Evolutionary conservation across 2,797 vertebrate species (phyloP).

Genomic region (Halcyon smyrnensis): DNA sequence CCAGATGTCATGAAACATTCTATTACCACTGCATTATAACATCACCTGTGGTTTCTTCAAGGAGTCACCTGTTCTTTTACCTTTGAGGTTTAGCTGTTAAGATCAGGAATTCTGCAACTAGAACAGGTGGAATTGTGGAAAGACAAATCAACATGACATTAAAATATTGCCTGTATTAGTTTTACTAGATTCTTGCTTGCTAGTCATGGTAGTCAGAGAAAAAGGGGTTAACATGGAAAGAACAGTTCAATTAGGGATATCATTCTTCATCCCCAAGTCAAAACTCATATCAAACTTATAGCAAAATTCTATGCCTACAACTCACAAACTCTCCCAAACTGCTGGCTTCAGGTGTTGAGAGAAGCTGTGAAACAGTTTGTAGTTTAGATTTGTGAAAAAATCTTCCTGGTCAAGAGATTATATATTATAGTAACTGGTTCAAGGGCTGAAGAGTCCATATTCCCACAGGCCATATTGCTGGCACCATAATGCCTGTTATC

Average conservation of each 20-base stretch:
- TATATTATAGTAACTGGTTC: neutral
- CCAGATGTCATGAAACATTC: neutral
- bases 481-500: neutral
- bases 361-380: neutral
- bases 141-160: neutral
- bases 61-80: neutral
- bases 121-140: neutral
- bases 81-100: neutral
- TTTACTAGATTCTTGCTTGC: neutral
- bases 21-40: neutral
- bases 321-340: neutral
- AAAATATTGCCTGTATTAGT: neutral
- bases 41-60: neutral
- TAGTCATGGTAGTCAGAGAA: neutral
- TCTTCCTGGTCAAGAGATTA: neutral
- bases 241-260: neutral
- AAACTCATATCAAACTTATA: neutral
- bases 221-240: neutral
- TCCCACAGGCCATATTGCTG: neutral
- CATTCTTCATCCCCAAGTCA: neutral
- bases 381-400: neutral
- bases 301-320: neutral
- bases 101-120: neutral
- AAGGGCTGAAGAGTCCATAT: neutral
- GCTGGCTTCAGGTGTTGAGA: neutral